Base-by-base conservation (phyloP, 2,797 vertebrate genomes). In the Cercopithecus diana region DNA sequence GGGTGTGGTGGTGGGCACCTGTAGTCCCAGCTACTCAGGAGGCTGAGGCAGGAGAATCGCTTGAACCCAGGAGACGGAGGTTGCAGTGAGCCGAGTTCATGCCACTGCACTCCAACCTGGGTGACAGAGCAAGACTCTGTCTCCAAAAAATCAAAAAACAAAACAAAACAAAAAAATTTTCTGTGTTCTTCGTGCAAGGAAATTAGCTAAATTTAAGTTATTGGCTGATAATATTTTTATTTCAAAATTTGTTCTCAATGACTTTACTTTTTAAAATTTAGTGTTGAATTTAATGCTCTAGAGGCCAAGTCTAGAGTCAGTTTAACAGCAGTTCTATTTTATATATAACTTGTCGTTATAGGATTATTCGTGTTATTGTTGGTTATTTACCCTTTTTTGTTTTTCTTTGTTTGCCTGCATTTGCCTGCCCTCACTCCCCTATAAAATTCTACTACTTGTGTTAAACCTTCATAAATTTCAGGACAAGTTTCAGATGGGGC, bases 121-220 rank as follows among this genome's bases (percentile, higher is more conserved):
- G 19, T 55, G 52, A 55, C 52, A 55, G 52, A 52, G 19, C 2
- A 55, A 55, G 19, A 22, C 52, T 20, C 7, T 8, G 7, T 22
- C 52, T 55, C 52, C 19, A 55, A 55, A 55, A 55, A 8, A 3
- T 8, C 15, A 52, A 19, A 52, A 52, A 52, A 52, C 5, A 55
- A 55, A 52, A 52, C 7, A 22, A 52, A 52, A 15, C 14, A 50
- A 50, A 50, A 50, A 0, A 50, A 15, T 15, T 15, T 72, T 84
- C 11, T 39, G 26, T 75, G 4, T 84, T 84, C 24, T 91, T 61
- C 19, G 17, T 73, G 13, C 0, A 26, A 22, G 24, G 52, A 76
- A 61, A 45, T 88, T 20, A 36, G 45, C 39, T 81, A 12, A n/a
- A 80, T 81, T 91, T 91, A 84, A 45, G 10, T 83, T 95, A 84